A percentile compares a stretch with the other conserved stretches of the same genome.
phyloP scores from a whole-genome alignment of 2,113 vertebrate species.

The cattle (Bos taurus) region DNA sequence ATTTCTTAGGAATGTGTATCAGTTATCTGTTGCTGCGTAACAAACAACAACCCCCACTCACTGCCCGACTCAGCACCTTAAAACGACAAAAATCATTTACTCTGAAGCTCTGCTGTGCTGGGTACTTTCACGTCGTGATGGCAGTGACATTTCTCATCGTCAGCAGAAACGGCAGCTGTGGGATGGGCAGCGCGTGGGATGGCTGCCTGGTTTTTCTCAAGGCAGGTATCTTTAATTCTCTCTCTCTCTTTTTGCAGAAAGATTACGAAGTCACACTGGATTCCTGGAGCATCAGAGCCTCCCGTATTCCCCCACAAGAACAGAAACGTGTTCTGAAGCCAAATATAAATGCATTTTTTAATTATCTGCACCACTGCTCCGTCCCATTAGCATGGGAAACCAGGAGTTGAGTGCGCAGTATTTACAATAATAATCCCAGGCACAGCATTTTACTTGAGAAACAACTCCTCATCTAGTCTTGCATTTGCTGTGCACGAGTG shows the following conservation, averaged over 20 bases:
- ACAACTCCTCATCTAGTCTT: not conserved
- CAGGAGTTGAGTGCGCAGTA: not conserved
- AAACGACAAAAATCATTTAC: not conserved
- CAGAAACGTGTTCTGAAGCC: conserved; percentile 24
- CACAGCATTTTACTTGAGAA: not conserved
- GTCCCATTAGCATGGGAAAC: conserved; percentile 30
- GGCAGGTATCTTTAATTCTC: not conserved
- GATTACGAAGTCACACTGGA: conserved; percentile 49
- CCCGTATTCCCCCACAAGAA: not conserved
- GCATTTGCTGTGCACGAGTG: fast-evolving
- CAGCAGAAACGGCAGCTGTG: not conserved
- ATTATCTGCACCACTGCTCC: conserved; percentile 58
- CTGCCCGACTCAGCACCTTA: fast-evolving
- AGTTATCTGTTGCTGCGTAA: not conserved
- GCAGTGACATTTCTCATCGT: not conserved
- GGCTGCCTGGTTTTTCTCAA: not conserved
- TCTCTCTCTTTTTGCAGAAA: not conserved
- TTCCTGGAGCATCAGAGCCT: conserved; percentile 8
- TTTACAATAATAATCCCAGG: conserved; percentile 38
- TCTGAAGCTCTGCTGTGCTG: not conserved
- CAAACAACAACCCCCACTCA: fast-evolving
- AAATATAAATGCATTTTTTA: conserved; percentile 57
- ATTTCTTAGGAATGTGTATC: not conserved
- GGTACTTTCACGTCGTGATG: not conserved
- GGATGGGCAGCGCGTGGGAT: not conserved